phyloP scores from a whole-genome alignment of 2,113 vertebrate genomes.

The Calidris pygmaea region DNA sequence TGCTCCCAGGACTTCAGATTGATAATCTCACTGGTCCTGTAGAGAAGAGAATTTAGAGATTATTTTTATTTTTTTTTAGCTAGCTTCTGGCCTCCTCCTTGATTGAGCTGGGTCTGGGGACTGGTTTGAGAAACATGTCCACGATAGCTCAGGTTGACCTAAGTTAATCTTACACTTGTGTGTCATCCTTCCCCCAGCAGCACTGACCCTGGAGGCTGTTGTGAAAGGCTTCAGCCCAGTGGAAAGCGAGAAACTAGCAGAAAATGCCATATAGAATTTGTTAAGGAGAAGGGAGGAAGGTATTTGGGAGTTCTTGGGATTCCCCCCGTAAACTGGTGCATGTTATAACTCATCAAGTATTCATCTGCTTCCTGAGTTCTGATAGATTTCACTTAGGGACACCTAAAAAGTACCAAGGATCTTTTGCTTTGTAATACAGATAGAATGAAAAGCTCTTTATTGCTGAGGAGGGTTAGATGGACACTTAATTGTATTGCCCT shows the following conservation, averaged over 20 bases:
- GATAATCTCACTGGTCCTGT: neutral
- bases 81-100: neutral
- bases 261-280: neutral
- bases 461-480: neutral
- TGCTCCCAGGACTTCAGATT: neutral
- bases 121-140: neutral
- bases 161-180: neutral
- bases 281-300: neutral
- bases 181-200: neutral
- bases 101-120: neutral
- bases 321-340: neutral
- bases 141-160: neutral
- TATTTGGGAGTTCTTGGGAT: neutral
- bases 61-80: neutral
- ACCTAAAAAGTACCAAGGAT: neutral
- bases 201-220: neutral
- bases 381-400: accelerated
- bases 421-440: neutral
- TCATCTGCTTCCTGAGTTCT: neutral
- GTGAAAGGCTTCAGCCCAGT: neutral
- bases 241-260: neutral
- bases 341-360: neutral
- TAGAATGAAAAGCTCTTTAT: neutral
- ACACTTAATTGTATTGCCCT: neutral
- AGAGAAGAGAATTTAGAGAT: neutral